A percentile compares a stretch with the other conserved stretches of the same genome.
Evolutionary conservation across 2,797 vertebrate genomes (phyloP).

Genomic region (Enteromius afrohamiltoni): DNA sequence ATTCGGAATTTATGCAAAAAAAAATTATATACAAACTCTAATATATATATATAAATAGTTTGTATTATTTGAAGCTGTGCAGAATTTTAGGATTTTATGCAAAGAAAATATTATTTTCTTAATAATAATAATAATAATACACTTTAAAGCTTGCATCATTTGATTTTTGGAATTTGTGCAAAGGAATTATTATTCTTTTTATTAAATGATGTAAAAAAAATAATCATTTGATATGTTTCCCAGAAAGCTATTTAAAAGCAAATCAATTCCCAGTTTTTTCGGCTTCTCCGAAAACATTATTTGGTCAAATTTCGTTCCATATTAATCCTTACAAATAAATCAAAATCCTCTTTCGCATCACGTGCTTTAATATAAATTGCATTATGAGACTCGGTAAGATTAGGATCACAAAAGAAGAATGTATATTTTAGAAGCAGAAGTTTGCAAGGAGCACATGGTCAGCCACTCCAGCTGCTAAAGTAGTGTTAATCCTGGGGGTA

Average conservation of each 20-base stretch:
- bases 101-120: neutral
- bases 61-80: neutral
- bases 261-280: neutral
- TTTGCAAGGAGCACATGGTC: conserved; percentile 33
- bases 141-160: neutral
- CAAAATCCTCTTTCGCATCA: neutral
- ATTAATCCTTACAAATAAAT: neutral
- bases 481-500: conserved; percentile 55
- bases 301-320: neutral
- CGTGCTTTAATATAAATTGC: conserved; percentile 28
- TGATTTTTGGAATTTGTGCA: neutral
- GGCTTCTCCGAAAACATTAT: neutral
- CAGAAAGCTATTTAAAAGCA: neutral
- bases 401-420: conserved; percentile 23
- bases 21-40: neutral
- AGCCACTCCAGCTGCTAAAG: conserved; percentile 42
- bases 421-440: conserved; percentile 23
- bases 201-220: neutral
- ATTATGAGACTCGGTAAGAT: conserved; percentile 26
- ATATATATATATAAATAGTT: neutral
- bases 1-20: neutral
- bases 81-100: neutral
- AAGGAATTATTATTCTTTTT: neutral
- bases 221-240: neutral
- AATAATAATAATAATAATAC: neutral